Evolutionary conservation across 2,797 vertebrate genomes (phyloP), one percentile per base, ranked within the genome.

Genomic region (Nasua narica): DNA sequence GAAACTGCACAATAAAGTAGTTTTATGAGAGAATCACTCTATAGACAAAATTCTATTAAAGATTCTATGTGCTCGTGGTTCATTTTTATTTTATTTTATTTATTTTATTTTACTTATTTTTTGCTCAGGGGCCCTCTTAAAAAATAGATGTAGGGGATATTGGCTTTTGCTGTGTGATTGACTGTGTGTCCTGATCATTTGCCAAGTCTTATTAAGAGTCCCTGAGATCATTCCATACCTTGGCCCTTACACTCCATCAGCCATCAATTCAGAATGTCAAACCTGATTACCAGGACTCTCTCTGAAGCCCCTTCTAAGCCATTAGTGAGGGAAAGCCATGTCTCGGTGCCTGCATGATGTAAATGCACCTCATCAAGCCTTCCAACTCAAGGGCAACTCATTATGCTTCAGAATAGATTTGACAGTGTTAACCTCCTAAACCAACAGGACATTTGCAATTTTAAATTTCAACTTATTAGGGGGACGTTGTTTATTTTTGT

Each of bases 171-270:
- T 50, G 29, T 93, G 62, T 0, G 3, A 98, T 74, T 96, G 96
- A 94, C 88, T 93, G 54, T 88, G 91, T 50, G 94, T 87, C 54
- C 85, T 92, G 97, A 97, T 97, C 95, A 97, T 97, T 98, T 98
- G 97, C 97, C 97, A 96, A 97, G 88, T 93, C 93, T 98, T 98
- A 98, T 98, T 98, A 98, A 98, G 98, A 98, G 97, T 94, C 97
- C 93, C 97, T 96, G 92, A 87, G 95, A 97, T 95, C 96, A 95
- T 91, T 94, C 60, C 50, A 46, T 87, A 93, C 96, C 85, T 88
- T 97, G 97, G 97, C 97, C 98, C 98, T 98, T 98, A 98, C 83
- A 97, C 97, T 65, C 90, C 97, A 97, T 97, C 97, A 98, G 91
- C 88, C 97, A 95, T 98, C 98, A 98, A 97, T 98, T 98, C 97